Evolutionary conservation across 1,140 invertebrate genomes (phyloP).

Genomic region (Nixonia krombeini): DNA sequence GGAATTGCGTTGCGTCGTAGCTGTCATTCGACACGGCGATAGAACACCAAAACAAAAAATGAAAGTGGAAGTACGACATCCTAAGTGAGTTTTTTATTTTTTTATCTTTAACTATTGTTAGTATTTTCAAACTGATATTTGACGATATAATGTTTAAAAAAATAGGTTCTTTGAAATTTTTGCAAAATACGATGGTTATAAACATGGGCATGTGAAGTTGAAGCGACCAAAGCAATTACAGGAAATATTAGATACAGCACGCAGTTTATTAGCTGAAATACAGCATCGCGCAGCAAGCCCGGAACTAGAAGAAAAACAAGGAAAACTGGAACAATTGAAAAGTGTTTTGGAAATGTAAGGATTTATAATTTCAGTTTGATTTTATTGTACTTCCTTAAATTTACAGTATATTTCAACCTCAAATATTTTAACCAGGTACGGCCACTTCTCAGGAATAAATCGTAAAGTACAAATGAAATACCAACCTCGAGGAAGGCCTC

Average conservation of each 20-base stretch:
- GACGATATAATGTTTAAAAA: neutral
- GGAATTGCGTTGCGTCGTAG: constrained; percentile 98
- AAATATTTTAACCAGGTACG: constrained; percentile 83
- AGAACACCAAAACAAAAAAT: constrained; percentile 99
- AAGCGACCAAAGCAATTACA: constrained; percentile 98
- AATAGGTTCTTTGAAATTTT: constrained; percentile 98
- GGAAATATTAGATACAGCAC: constrained; percentile 96
- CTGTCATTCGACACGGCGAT: constrained; percentile 98
- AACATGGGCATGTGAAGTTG: constrained; percentile 96
- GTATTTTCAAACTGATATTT: neutral
- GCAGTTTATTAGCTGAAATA: constrained; percentile 89
- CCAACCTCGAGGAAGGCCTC: constrained; percentile 93
- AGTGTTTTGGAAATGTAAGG: constrained; percentile 98
- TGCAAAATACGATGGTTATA: constrained; percentile 96
- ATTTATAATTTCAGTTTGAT: constrained; percentile 12
- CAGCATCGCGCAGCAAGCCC: constrained; percentile 86
- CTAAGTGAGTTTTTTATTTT: constrained; percentile 79
- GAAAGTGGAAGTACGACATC: constrained; percentile 99
- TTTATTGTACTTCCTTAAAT: too few species aligned
- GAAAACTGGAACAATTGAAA: constrained; percentile 97
- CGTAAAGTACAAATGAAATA: constrained; percentile 99
- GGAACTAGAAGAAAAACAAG: constrained; percentile 97
- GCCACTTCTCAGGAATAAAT: constrained; percentile 99
- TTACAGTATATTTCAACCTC: too few species aligned
- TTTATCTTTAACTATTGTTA: neutral